A percentile compares a stretch with the other conserved stretches of the same genome.
Conservation (phyloP, 2,888 invertebrate species). For the Norana najaformis region DNA sequence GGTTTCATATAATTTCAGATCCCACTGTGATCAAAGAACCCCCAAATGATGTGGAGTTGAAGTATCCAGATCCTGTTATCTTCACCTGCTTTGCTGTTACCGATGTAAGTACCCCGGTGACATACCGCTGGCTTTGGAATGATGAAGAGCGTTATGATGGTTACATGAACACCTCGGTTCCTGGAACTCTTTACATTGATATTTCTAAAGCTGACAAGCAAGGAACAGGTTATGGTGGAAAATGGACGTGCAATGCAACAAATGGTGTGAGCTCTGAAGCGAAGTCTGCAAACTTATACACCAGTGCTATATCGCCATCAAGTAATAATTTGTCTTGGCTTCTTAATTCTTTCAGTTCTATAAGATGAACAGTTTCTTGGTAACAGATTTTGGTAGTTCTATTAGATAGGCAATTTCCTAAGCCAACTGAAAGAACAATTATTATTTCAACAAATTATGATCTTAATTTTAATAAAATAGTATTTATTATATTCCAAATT, state of each 20-base stretch:
- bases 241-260: conserved; percentile 34
- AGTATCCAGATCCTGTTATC: conserved; percentile 26
- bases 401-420: neutral
- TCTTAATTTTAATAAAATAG: neutral
- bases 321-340: neutral
- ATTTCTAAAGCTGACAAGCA: neutral
- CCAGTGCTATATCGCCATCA: neutral
- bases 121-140: conserved; percentile 36
- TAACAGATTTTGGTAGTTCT: too few relatives aligned
- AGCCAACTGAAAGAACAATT: neutral
- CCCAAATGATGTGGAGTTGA: conserved; percentile 31
- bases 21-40: conserved; percentile 30
- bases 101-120: conserved; percentile 42
- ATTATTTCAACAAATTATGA: neutral
- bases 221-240: conserved; percentile 25
- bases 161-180: conserved; percentile 23
- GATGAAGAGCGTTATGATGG: conserved; percentile 22
- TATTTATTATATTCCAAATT: too few relatives aligned
- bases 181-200: conserved; percentile 26
- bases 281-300: conserved; percentile 8
- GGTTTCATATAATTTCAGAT: conserved; percentile 31
- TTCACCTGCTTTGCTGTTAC: conserved; percentile 36
- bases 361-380: too few relatives aligned
- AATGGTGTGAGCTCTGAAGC: conserved; percentile 33
- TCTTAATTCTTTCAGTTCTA: neutral